These are phyloP conservation scores for Sebastes oblongus DNA, from an alignment of 2,797 vertebrate species.

Conservation along the genomic window DNA sequence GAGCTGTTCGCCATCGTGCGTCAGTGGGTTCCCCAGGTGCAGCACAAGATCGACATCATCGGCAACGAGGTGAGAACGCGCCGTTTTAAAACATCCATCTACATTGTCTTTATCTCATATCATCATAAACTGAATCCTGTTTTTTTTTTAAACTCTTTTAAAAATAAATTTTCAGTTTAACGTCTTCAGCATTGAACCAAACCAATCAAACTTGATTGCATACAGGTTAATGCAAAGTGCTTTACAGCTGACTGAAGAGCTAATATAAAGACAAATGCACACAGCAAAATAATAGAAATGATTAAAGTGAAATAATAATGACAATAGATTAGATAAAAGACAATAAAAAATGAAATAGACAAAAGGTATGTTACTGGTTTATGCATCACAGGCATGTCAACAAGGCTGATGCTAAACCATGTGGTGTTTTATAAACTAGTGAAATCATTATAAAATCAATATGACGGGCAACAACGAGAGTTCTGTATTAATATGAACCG, in stretches of 20 bases:
- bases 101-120: no score
- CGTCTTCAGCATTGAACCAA: neutral
- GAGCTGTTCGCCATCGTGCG: slow-evolving; percentile 92
- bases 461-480: no score
- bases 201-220: neutral
- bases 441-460: no score
- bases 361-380: neutral
- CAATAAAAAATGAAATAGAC: neutral
- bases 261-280: neutral
- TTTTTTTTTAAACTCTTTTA: no score
- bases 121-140: no score
- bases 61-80: slow-evolving; percentile 86
- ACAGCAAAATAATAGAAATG: neutral
- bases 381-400: neutral
- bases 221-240: neutral
- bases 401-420: no score
- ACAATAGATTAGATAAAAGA: neutral
- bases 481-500: no score
- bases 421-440: no score
- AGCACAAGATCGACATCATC: slow-evolving; percentile 93
- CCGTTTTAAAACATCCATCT: no score
- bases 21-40: slow-evolving; percentile 95
- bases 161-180: no score
- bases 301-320: neutral
- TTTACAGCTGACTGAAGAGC: neutral